A percentile compares a stretch with the other conserved stretches of the same genome.
These are phyloP conservation scores for Planiliza haematocheilus DNA, from an alignment of 2,113 vertebrate species.

Conservation along the genomic window DNA sequence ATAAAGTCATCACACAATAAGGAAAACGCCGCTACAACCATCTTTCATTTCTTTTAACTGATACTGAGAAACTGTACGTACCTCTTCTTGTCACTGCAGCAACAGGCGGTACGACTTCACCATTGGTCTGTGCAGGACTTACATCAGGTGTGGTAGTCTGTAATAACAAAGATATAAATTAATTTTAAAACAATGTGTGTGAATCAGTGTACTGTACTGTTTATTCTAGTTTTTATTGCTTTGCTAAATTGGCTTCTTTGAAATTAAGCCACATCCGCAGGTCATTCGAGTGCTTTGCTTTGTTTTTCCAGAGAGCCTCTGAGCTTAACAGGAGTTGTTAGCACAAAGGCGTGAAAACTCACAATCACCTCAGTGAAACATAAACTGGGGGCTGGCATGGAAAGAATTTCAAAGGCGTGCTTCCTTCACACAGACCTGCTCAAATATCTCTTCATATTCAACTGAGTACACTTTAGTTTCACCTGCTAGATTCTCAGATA, in stretches of 20 bases:
- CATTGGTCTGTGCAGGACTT: constrained; percentile 88
- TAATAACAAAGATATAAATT: constrained; percentile 7
- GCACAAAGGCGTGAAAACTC: constrained; percentile 2
- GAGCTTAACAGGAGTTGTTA: neutral
- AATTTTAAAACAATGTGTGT: neutral
- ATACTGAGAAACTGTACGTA: constrained; percentile 53
- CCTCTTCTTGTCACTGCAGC: constrained; percentile 86
- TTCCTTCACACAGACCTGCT: neutral
- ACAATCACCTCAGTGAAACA: constrained; percentile 10
- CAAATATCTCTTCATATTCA: neutral
- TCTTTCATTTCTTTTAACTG: neutral
- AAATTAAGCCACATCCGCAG: too few relatives aligned
- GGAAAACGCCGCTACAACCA: neutral
- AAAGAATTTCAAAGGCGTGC: constrained; percentile 2
- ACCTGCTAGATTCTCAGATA: neutral
- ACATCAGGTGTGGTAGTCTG: constrained; percentile 71
- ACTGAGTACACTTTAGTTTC: neutral
- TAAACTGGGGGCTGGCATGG: neutral
- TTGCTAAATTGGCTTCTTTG: too few relatives aligned
- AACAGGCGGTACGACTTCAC: constrained; percentile 87
- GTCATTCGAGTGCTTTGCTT: too few relatives aligned
- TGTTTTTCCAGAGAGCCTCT: too few relatives aligned
- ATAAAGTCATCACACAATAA: neutral
- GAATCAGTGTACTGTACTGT: neutral
- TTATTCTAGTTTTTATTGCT: too few relatives aligned